phyloP scores from a whole-genome alignment of 1,140 invertebrate species.

The Cecropterus lyciades region DNA sequence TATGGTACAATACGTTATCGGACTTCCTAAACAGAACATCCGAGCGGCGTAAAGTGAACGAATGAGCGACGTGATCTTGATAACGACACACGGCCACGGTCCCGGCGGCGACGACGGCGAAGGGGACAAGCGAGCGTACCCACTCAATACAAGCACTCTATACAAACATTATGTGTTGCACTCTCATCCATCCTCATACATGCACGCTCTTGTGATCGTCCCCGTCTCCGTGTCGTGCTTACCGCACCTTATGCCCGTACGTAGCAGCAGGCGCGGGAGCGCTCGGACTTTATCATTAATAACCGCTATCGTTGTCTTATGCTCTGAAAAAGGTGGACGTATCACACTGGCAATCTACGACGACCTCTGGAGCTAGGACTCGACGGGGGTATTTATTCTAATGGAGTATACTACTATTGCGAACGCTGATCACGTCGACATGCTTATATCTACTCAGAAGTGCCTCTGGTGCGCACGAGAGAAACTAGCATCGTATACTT shows the following conservation, averaged over 20 bases:
- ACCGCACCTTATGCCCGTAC: conserved; percentile 56
- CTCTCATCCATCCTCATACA: conserved; percentile 70
- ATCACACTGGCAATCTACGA: conserved; percentile 44
- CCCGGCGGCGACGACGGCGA: conserved; percentile 71
- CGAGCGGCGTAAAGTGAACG: conserved; percentile 74
- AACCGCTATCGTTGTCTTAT: conserved; percentile 75
- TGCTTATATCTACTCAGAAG: conserved; percentile 86
- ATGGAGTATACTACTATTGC: conserved; percentile 79
- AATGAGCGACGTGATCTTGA: conserved; percentile 79
- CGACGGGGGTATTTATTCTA: conserved; percentile 78
- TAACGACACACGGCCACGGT: conserved; percentile 77
- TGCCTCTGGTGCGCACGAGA: conserved; percentile 90
- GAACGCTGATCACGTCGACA: conserved; percentile 71
- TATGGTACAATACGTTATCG: conserved; percentile 80
- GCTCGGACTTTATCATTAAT: conserved; percentile 65
- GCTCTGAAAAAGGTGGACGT: conserved; percentile 54
- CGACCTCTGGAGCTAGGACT: conserved; percentile 63
- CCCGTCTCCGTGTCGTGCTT: conserved; percentile 73
- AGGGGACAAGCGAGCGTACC: conserved; percentile 81
- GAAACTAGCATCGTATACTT: conserved; percentile 93
- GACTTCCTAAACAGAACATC: conserved; percentile 55
- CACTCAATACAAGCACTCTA: conserved; percentile 51
- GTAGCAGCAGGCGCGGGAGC: conserved; percentile 56
- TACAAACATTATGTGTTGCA: conserved; percentile 44
- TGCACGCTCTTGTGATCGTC: conserved; percentile 78